phyloP scores from a whole-genome alignment of 2,888 invertebrate species.

The Agriopis aurantiaria region DNA sequence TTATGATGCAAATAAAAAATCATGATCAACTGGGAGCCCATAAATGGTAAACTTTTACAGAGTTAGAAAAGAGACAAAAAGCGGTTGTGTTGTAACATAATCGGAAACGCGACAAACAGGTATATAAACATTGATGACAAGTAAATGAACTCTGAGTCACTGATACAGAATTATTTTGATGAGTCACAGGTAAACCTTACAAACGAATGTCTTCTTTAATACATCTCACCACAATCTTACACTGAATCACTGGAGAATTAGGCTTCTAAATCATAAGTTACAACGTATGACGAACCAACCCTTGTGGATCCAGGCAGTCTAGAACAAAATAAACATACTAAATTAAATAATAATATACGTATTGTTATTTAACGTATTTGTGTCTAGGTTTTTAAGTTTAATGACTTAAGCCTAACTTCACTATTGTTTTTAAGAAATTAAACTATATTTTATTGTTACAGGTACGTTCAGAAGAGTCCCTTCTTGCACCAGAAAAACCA shows the following conservation, averaged over 20 bases:
- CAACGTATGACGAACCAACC: background rate
- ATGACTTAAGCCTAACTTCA: background rate
- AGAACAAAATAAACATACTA: no score
- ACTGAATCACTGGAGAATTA: background rate
- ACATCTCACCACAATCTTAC: constrained; percentile 11
- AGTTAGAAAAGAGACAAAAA: constrained; percentile 23
- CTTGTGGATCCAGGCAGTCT: no score
- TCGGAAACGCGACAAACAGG: constrained; percentile 42
- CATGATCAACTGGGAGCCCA: constrained; percentile 17
- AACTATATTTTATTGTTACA: constrained; percentile 46
- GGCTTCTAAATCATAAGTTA: background rate
- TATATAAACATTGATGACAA: constrained; percentile 60
- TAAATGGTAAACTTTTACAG: constrained; percentile 31
- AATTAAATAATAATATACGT: no score
- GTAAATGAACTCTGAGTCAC: constrained; percentile 77
- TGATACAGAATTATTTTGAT: constrained; percentile 63
- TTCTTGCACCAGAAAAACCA: constrained; percentile 74
- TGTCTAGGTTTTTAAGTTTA: background rate
- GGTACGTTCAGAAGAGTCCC: constrained; percentile 85
- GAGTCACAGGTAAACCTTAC: constrained; percentile 59
- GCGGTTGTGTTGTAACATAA: constrained; percentile 20
- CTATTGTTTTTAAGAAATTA: background rate
- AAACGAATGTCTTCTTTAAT: constrained; percentile 45
- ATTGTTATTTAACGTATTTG: no score
- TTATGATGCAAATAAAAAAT: constrained; percentile 15